phyloP scores from a whole-genome alignment of 1,140 invertebrate genomes.

The Coptotermes formosanus region DNA sequence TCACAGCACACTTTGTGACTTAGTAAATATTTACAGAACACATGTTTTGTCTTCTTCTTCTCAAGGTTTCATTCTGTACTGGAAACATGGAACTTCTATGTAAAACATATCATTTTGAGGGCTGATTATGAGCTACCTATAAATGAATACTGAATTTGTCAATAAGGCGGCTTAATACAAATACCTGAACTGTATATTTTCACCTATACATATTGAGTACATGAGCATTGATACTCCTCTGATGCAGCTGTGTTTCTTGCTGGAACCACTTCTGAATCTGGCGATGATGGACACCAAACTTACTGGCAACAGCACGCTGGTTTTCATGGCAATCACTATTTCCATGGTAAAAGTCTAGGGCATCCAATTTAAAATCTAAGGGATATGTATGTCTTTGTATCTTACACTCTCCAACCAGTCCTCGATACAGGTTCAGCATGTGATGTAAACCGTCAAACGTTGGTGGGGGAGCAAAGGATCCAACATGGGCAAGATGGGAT shows the following conservation, averaged over 20 bases:
- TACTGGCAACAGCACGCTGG: not conserved
- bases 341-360: not conserved
- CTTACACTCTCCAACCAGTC: conserved; percentile 21
- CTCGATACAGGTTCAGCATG: not conserved
- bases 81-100: too few species aligned
- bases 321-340: not conserved
- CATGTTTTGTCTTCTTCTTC: too few species aligned
- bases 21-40: too few species aligned
- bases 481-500: not conserved
- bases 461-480: not conserved
- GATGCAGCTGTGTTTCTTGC: not conserved
- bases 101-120: not conserved
- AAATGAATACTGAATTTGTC: not conserved
- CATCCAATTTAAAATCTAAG: conserved; percentile 53
- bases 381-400: conserved; percentile 43
- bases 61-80: too few species aligned
- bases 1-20: too few species aligned
- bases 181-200: not conserved
- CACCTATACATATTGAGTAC: conserved; percentile 2
- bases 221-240: not conserved
- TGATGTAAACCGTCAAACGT: conserved; percentile 5
- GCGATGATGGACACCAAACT: not conserved
- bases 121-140: not conserved
- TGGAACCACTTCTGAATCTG: not conserved
- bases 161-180: not conserved